Conservation (phyloP, 2,113 vertebrate genomes). For the Caloenas nicobarica region DNA sequence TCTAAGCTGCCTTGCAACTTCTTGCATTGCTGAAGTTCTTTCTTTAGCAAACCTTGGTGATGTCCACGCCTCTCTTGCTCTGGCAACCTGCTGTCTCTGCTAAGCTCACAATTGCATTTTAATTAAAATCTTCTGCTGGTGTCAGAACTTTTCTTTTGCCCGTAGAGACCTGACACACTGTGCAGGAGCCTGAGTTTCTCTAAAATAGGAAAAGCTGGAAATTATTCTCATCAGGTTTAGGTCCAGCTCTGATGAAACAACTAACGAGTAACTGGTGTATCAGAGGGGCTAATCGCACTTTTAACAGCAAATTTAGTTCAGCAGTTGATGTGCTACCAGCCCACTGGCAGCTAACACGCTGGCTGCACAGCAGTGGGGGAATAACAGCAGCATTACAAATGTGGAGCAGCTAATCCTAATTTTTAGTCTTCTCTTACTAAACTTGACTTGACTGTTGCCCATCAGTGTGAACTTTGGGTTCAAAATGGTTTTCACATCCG, state of each 20-base stretch:
- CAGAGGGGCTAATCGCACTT: neutral
- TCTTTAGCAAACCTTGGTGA: neutral
- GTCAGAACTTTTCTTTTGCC: neutral
- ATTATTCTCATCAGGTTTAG: neutral
- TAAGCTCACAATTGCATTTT: neutral
- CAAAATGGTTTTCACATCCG: neutral
- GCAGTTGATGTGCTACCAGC: neutral
- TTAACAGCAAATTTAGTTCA: neutral
- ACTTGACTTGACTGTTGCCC: neutral
- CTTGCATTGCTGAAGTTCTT: neutral
- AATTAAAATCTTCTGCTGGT: conserved; percentile 33
- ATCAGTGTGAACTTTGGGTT: neutral
- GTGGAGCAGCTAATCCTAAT: neutral
- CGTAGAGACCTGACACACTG: neutral
- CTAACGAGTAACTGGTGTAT: neutral
- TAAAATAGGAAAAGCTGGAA: neutral
- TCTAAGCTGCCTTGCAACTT: neutral
- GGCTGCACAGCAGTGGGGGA: neutral
- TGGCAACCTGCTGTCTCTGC: neutral
- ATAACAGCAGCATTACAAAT: neutral
- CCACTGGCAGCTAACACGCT: neutral
- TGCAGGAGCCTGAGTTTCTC: neutral
- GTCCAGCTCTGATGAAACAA: neutral
- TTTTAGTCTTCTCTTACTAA: neutral
- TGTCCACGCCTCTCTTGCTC: neutral